Evolutionary conservation across 2,113 vertebrate genomes (phyloP).

Genomic region (Rhabdomys dilectus): DNA sequence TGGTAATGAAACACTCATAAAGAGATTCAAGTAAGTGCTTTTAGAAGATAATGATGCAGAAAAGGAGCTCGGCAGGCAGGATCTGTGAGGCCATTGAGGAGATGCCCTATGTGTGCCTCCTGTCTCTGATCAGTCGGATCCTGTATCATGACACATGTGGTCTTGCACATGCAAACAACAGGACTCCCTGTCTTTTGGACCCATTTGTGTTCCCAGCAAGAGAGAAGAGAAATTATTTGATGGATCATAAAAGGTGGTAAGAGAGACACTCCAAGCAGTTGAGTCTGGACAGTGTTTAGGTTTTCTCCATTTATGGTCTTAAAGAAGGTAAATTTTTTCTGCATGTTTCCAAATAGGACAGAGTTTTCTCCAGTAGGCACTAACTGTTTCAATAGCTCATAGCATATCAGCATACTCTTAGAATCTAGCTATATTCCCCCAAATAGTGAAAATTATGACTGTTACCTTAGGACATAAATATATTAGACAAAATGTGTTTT

Average conservation of each 20-base stretch:
- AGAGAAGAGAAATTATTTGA: neutral
- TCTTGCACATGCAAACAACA: neutral
- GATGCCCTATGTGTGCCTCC: neutral
- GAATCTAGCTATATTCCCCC: neutral
- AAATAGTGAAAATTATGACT: neutral
- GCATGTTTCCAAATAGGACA: fast-evolving
- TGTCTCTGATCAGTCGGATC: neutral
- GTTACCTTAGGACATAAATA: neutral
- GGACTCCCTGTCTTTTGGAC: neutral
- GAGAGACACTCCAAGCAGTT: neutral
- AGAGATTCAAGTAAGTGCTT: slow-evolving; percentile 32
- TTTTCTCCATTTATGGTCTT: neutral
- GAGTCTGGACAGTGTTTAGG: neutral
- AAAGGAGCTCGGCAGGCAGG: neutral
- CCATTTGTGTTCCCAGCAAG: neutral
- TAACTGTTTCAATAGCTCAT: neutral
- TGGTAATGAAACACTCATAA: slow-evolving; percentile 36
- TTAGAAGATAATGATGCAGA: slow-evolving; percentile 24
- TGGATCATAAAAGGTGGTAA: neutral
- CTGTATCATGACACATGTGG: neutral
- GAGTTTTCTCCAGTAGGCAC: neutral
- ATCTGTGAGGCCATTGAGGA: neutral
- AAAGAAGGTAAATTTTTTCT: neutral
- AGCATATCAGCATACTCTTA: neutral
- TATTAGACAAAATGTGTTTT: neutral